Conservation (phyloP, 1,140 invertebrate genomes). For the Luehdorfia chinensis region DNA sequence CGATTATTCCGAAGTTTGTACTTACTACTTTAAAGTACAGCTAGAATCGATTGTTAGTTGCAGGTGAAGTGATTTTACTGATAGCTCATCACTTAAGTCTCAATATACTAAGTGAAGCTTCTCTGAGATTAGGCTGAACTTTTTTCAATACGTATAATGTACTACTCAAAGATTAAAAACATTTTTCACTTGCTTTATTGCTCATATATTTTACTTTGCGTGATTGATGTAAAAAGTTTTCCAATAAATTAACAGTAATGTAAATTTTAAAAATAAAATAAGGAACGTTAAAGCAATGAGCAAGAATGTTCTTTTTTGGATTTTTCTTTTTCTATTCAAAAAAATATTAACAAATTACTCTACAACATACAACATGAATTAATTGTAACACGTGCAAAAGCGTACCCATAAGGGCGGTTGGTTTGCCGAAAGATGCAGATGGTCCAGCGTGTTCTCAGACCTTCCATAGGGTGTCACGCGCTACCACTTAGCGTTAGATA, state of each 20-base stretch:
- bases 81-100: conserved; percentile 7
- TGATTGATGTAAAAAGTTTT: conserved; percentile 14
- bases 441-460: conserved; percentile 48
- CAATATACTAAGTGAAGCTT: conserved; percentile 15
- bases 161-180: conserved; percentile 13
- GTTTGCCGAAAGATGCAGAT: conserved; percentile 65
- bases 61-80: neutral
- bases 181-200: conserved; percentile 12
- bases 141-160: neutral
- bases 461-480: conserved; percentile 42
- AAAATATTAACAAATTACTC: too few species aligned
- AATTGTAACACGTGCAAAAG: conserved; percentile 67
- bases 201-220: conserved; percentile 8
- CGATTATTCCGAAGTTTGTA: conserved; percentile 30
- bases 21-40: conserved; percentile 8
- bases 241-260: too few species aligned
- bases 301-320: too few species aligned
- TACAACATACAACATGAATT: conserved; percentile 30
- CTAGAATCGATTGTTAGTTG: conserved; percentile 2
- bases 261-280: too few species aligned
- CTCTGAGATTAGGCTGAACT: conserved; percentile 5
- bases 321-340: too few species aligned
- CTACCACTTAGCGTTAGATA: conserved; percentile 61
- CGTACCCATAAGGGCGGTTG: too few species aligned
- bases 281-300: too few species aligned